phyloP scores from a whole-genome alignment of 1,140 invertebrate genomes.

The Brachionus asplanchnoidis region DNA sequence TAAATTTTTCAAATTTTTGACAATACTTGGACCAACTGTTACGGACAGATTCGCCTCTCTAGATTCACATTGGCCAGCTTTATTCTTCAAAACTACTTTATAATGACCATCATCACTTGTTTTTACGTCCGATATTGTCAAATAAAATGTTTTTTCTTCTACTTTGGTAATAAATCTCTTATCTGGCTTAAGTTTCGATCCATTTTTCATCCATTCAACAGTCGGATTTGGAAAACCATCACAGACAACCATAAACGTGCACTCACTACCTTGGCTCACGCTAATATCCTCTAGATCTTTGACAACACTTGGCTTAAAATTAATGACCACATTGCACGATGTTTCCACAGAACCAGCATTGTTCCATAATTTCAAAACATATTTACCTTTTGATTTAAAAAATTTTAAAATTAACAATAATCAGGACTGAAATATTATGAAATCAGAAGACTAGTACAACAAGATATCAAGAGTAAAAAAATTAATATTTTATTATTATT shows the following conservation, averaged over 20 bases:
- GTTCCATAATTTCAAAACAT: conserved; percentile 31
- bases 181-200: conserved; percentile 17
- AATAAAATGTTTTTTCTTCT: conserved; percentile 26
- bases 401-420: no score
- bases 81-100: conserved; percentile 34
- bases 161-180: not conserved
- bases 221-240: conserved; percentile 38
- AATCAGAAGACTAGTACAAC: no score
- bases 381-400: not conserved
- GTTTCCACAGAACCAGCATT: conserved; percentile 33
- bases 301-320: not conserved
- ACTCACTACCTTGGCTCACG: conserved; percentile 23
- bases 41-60: not conserved
- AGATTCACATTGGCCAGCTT: conserved; percentile 32
- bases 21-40: conserved; percentile 23
- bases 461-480: no score
- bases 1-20: conserved; percentile 29
- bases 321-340: not conserved
- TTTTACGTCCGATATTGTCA: not conserved
- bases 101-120: not conserved
- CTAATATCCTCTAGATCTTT: conserved; percentile 11
- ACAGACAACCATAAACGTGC: conserved; percentile 43
- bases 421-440: no score
- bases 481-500: no score
- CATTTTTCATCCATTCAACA: conserved; percentile 39